These are phyloP conservation scores for Callospermophilus lateralis DNA, from an alignment of 2,113 vertebrate genomes.

Conservation along the genomic window DNA sequence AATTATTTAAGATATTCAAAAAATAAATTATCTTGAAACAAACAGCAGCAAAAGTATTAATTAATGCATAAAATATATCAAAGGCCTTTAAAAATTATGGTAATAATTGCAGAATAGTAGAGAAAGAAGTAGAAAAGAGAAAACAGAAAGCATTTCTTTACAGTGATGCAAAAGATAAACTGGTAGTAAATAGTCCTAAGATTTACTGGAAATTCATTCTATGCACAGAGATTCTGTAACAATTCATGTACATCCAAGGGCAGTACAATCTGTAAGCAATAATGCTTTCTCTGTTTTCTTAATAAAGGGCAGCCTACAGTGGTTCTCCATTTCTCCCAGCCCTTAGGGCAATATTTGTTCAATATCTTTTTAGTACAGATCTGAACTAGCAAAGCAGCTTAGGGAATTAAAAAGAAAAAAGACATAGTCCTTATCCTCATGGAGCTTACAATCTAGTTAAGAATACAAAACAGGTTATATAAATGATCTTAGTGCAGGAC, in stretches of 20 bases:
- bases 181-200: background rate
- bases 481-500: background rate
- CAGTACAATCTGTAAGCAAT: background rate
- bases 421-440: background rate
- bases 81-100: background rate
- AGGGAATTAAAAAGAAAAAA: background rate
- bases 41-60: constrained; percentile 49
- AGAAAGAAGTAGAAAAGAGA: constrained; percentile 33
- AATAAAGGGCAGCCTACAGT: background rate
- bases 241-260: background rate
- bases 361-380: background rate
- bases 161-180: background rate
- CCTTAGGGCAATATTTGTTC: background rate
- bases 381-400: background rate
- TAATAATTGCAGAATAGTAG: background rate
- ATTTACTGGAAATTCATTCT: background rate
- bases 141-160: background rate
- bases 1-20: constrained; percentile 39
- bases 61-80: background rate
- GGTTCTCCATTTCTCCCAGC: constrained; percentile 13
- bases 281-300: background rate
- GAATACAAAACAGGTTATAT: background rate
- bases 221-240: background rate
- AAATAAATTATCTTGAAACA: background rate
- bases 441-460: constrained; percentile 31